phyloP scores from a whole-genome alignment of 2,113 vertebrate species.

The Casuarius casuarius region DNA sequence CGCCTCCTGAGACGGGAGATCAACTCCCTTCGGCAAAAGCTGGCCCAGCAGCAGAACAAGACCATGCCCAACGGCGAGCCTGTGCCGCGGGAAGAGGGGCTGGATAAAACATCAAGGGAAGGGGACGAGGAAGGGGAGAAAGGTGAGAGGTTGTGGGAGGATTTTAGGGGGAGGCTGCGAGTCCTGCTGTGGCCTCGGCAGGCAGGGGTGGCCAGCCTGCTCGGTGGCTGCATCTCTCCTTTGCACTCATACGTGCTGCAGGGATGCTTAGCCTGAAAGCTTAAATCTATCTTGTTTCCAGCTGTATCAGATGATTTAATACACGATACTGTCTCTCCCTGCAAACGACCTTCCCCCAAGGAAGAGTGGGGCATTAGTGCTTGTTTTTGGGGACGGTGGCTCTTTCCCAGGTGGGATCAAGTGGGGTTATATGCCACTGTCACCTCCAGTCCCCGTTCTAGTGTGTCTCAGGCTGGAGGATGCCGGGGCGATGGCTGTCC shows the following conservation, averaged over 20 bases:
- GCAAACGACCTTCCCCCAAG: neutral
- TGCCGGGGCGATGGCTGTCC: too few species aligned
- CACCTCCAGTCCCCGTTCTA: neutral
- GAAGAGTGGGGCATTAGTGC: neutral
- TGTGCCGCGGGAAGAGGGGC: conserved; percentile 62
- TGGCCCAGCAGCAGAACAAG: conserved; percentile 84
- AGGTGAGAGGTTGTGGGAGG: conserved; percentile 67
- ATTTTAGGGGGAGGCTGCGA: neutral
- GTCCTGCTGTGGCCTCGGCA: neutral
- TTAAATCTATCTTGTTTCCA: neutral
- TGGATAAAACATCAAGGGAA: conserved; percentile 73
- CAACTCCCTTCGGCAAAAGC: conserved; percentile 86
- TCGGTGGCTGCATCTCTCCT: neutral
- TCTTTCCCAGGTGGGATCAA: neutral
- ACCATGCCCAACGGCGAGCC: conserved; percentile 80
- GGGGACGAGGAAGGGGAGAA: conserved; percentile 72
- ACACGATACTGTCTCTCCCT: neutral
- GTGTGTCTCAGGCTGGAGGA: neutral
- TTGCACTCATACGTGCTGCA: neutral
- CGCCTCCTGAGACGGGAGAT: conserved; percentile 92
- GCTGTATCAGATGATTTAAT: neutral
- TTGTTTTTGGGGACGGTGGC: neutral
- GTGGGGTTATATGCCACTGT: neutral
- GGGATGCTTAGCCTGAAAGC: neutral
- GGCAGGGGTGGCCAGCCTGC: neutral